Evolutionary conservation across 1,140 invertebrate species (phyloP).

Genomic region (Epicauta chinensis): DNA sequence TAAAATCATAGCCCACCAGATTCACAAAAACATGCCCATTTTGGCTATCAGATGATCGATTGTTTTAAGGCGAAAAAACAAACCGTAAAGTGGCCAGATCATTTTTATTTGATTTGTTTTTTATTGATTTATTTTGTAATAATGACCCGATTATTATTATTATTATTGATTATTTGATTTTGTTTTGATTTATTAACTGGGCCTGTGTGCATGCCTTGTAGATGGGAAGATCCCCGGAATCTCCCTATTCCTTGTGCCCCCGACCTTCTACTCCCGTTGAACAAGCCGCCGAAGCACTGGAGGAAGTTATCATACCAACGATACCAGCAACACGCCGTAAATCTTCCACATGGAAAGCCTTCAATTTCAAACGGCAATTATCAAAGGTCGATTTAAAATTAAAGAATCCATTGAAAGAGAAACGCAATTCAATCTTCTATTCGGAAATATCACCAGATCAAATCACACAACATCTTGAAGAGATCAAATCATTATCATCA

Average conservation of each 20-base stretch:
- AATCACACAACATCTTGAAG: conserved; percentile 24
- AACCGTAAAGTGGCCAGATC: too few relatives aligned
- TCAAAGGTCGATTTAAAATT: conserved; percentile 75
- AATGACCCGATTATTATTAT: too few relatives aligned
- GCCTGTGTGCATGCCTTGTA: conserved; percentile 27
- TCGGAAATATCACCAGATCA: conserved; percentile 29
- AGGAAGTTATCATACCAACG: conserved; percentile 30
- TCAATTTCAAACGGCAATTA: conserved; percentile 72
- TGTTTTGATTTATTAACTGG: conserved; percentile 19
- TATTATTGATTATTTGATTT: too few relatives aligned
- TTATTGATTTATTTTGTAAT: too few relatives aligned
- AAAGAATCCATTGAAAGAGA: conserved; percentile 49
- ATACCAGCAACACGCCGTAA: conserved; percentile 45
- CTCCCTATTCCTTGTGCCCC: conserved; percentile 34
- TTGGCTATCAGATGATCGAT: too few relatives aligned
- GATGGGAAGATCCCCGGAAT: conserved; percentile 41
- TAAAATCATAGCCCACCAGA: too few relatives aligned
- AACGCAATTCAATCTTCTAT: conserved; percentile 43
- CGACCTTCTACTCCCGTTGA: conserved; percentile 42
- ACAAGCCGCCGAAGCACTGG: conserved; percentile 33
- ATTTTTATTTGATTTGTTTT: too few relatives aligned
- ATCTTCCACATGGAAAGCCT: conserved; percentile 61
- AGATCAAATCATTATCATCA: conserved; percentile 26
- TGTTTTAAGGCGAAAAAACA: too few relatives aligned
- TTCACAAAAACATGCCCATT: too few relatives aligned